A percentile compares a stretch with the other conserved stretches of the same genome.
phyloP scores from a whole-genome alignment of 2,113 vertebrate genomes.

The Stegastes partitus region DNA sequence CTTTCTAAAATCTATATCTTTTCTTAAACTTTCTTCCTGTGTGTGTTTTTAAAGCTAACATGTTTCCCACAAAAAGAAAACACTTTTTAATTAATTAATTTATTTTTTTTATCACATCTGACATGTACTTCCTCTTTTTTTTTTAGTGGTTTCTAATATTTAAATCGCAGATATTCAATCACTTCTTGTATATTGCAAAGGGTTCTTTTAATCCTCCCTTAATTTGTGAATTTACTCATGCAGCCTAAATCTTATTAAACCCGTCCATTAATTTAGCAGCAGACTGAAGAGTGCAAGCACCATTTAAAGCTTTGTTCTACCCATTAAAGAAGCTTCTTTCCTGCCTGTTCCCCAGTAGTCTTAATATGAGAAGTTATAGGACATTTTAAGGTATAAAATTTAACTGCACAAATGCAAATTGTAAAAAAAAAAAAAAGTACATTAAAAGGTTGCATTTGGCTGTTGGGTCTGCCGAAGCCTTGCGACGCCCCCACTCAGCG shows the following conservation, averaged over 20 bases:
- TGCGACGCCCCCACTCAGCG: conserved; percentile 24
- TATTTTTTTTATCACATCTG: too few relatives aligned
- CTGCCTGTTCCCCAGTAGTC: not conserved
- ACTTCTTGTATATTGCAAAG: too few relatives aligned
- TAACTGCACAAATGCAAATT: not conserved
- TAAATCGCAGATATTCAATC: too few relatives aligned
- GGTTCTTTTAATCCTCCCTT: not conserved
- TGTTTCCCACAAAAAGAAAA: too few relatives aligned
- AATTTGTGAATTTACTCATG: not conserved
- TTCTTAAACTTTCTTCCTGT: too few relatives aligned
- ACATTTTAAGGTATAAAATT: not conserved
- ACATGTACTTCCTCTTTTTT: too few relatives aligned
- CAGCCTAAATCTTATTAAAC: too few relatives aligned
- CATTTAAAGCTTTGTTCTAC: not conserved
- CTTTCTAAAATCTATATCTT: too few relatives aligned
- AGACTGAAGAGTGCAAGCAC: not conserved
- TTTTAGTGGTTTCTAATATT: too few relatives aligned
- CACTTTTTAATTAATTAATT: too few relatives aligned
- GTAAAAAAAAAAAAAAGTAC: not conserved
- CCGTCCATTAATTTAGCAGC: not conserved
- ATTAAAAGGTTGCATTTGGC: conserved; percentile 14
- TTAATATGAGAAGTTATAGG: not conserved
- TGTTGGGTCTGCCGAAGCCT: conserved; percentile 4
- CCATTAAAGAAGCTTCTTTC: not conserved
- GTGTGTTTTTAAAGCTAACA: too few relatives aligned